These are phyloP conservation scores for Ephestia elutella DNA, from an alignment of 1,140 invertebrate genomes.

Conservation along the genomic window DNA sequence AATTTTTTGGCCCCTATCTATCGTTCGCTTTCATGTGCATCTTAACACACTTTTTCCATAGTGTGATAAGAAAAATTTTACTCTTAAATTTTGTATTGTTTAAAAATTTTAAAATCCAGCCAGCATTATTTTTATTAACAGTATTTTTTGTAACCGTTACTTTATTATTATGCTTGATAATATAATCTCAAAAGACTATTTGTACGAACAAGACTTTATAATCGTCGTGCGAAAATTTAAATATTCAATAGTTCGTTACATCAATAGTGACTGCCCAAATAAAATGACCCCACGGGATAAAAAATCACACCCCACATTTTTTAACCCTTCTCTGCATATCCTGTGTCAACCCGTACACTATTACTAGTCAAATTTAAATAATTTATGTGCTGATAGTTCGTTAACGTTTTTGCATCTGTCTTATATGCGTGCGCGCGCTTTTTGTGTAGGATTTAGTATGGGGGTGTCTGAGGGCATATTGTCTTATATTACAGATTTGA, in stretches of 20 bases:
- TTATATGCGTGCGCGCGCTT: not conserved
- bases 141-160: not conserved
- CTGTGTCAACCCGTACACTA: conserved; percentile 54
- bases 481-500: not conserved
- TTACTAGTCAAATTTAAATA: conserved; percentile 73
- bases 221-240: conserved; percentile 60
- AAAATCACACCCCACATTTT: conserved; percentile 59
- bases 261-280: conserved; percentile 32
- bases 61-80: no score
- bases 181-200: not conserved
- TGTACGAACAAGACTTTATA: conserved; percentile 9
- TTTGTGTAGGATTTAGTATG: conserved; percentile 1
- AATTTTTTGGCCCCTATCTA: no score
- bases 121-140: no score
- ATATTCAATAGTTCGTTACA: conserved; percentile 55
- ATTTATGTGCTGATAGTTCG: conserved; percentile 64
- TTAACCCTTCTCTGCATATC: conserved; percentile 70
- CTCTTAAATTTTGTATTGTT: no score
- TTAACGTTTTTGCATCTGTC: conserved; percentile 56
- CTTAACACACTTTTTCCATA: no score
- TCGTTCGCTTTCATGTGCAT: no score
- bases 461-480: not conserved
- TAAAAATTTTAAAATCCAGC: no score
- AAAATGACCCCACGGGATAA: conserved; percentile 46
- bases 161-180: not conserved